Evolutionary conservation across 2,888 invertebrate species (phyloP), one percentile per base, ranked within the genome.

Genomic region (Plutella xylostella): DNA sequence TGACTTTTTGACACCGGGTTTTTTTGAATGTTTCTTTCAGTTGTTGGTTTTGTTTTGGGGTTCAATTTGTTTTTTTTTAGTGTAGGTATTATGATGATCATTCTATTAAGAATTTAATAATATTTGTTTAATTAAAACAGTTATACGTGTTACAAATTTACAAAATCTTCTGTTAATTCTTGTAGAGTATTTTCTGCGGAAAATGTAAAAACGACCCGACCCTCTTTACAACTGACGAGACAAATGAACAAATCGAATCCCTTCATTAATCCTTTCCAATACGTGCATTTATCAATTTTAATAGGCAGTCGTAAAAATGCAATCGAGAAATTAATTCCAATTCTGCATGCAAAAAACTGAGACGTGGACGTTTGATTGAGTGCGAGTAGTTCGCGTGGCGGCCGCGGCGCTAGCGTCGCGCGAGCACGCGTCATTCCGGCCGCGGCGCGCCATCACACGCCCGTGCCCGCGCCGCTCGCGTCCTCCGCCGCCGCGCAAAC

Each of bases 341-440:
- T 21, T 3, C 14, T 42, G 47, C 47, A 45, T 30, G 52, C 46
- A 47, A 49, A 54, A 50, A 48, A 48, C 49, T 51, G 51, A 43
- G 37, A 51, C 49, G 50, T 45, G 20, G 45, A 39, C 52, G 68
- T 69, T 61, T 75, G 76, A 75, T 70, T 68, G 78, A 73, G 69
- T 63, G 51, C 48, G 44, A 37, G 49, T 68, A 65, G 68, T 68
- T 61, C 63, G 17, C 39, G 4, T 12, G 21, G 28, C 43, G 55
- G 53, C 61, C 66, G 63, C 61, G 58, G 71, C 69, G 72, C 67
- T 63, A 56, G 61, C 54, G 69, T 63, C 69, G 66, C 56, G 55
- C 55, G 58, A 60, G 53, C 63, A 63, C 76, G 73, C 79, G 78
- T 71, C 80, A 82, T 63, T 78, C 77, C 75, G 75, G 73, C 78